phyloP scores from a whole-genome alignment of 2,888 invertebrate species.

The Meghimatium bilineatum region DNA sequence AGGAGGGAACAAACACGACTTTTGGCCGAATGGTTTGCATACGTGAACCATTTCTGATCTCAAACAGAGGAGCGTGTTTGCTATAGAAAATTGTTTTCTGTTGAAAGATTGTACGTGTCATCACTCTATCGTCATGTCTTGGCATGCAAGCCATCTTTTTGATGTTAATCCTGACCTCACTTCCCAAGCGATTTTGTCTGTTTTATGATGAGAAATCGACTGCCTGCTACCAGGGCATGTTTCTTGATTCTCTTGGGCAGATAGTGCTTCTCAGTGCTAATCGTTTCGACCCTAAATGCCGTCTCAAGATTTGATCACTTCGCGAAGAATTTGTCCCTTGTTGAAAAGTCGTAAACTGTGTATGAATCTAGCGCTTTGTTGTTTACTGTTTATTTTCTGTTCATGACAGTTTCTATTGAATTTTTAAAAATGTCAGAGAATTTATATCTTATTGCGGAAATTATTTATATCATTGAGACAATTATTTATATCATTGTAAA shows the following conservation, averaged over 20 bases:
- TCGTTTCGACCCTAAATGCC: conserved; percentile 20
- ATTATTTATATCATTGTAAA: no score
- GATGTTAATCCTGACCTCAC: conserved; percentile 20
- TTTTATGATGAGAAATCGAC: conserved; percentile 4
- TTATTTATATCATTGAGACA: neutral
- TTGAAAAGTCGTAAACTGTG: neutral
- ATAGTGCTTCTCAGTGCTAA: conserved; percentile 18
- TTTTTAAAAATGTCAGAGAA: neutral
- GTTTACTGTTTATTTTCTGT: neutral
- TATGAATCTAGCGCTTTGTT: neutral
- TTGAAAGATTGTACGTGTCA: conserved; percentile 28
- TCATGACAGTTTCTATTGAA: neutral
- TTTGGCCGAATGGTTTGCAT: conserved; percentile 39
- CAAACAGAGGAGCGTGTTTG: conserved; percentile 40
- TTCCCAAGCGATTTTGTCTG: conserved; percentile 25
- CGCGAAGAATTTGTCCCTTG: conserved; percentile 4
- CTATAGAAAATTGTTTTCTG: conserved; percentile 43
- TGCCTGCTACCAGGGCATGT: neutral
- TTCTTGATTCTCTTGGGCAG: neutral
- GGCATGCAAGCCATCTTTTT: conserved; percentile 11
- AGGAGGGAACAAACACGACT: conserved; percentile 40
- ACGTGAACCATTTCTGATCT: conserved; percentile 44
- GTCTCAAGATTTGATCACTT: conserved; percentile 2
- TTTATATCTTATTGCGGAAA: neutral
- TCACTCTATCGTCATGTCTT: conserved; percentile 27